Base-by-base conservation (phyloP, 2,888 invertebrate species). In the Thereva unica region DNA sequence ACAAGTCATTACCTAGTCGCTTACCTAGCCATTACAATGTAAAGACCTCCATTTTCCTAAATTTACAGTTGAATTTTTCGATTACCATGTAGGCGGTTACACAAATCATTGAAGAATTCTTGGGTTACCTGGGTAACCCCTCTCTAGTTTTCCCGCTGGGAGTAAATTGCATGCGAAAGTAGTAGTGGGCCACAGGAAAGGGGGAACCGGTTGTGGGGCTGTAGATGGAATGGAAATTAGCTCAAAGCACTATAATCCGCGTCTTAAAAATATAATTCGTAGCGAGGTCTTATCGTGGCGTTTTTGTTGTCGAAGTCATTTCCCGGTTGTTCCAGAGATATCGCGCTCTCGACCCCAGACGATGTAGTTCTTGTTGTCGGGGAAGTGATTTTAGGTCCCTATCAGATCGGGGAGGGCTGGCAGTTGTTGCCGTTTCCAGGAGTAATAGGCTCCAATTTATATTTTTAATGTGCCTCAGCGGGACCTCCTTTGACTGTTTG, bases 371-470 rank as follows among this genome's bases (percentile, higher is more conserved):
- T 38, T 47, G 44, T 47, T 59, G 38, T 59, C n/a, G 37, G 4
- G 38, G 10, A 10, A 37, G 45, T 9, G 47, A 34, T n/a, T 23
- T n/a, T 9, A 59, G 47, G 8, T 8, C 37, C 34, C 35, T 44
- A 37, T 55, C 40, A 42, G 42, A 41, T 34, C 42, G n/a, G 34
- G 42, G 56, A 41, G 41, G 38, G 37, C 12, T 40, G 40, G 55
- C 34, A 41, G 38, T n/a, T 44, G 8, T 8, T 44, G 44, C 44
- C 44, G 8, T 44, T 40, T 6, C 12, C 23, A 50, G 50, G 34
- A 61, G 40, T 61, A 38, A 61, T 61, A 61, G 61, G 61, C 61
- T 41, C 50, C 61, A 61, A 61, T 61, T 61, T 61, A 61, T 49
- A 61, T 50, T 61, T 61, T 61, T 61, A 61, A 61, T 61, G 61